Conservation (phyloP, 2,113 vertebrate species). For the Henicopernis longicauda region DNA sequence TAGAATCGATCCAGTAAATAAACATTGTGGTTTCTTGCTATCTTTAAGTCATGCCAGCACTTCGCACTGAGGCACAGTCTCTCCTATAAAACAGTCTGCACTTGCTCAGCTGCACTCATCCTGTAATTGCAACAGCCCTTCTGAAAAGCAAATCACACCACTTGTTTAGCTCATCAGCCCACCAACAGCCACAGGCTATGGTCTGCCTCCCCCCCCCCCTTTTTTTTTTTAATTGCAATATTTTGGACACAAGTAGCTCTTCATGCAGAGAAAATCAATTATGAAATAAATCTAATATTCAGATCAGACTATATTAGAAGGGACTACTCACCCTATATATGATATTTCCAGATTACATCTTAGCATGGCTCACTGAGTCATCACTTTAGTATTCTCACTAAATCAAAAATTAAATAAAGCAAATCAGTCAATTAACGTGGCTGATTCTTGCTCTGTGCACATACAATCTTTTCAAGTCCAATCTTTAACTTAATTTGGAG, state of each 20-base stretch:
- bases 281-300: conserved; percentile 42
- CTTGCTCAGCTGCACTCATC: background rate
- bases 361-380: conserved; percentile 22
- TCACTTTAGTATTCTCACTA: conserved; percentile 4
- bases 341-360: conserved; percentile 23
- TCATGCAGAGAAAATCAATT: conserved; percentile 22
- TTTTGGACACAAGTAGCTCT: background rate
- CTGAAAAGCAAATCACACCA: background rate
- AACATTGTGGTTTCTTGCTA: background rate
- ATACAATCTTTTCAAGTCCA: background rate
- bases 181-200: background rate
- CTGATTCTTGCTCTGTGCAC: conserved; percentile 7
- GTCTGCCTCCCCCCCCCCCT: accelerated
- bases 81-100: background rate
- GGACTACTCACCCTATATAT: background rate
- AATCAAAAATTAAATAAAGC: conserved; percentile 52
- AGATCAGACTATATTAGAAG: conserved; percentile 16
- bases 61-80: background rate
- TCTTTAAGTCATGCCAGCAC: background rate
- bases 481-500: background rate
- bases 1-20: background rate
- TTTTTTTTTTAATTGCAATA: background rate
- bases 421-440: background rate
- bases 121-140: background rate
- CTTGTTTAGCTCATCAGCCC: background rate